A percentile compares a stretch with the other conserved stretches of the same genome.
phyloP scores from a whole-genome alignment of 2,888 invertebrate genomes.

The Acronicta alni region DNA sequence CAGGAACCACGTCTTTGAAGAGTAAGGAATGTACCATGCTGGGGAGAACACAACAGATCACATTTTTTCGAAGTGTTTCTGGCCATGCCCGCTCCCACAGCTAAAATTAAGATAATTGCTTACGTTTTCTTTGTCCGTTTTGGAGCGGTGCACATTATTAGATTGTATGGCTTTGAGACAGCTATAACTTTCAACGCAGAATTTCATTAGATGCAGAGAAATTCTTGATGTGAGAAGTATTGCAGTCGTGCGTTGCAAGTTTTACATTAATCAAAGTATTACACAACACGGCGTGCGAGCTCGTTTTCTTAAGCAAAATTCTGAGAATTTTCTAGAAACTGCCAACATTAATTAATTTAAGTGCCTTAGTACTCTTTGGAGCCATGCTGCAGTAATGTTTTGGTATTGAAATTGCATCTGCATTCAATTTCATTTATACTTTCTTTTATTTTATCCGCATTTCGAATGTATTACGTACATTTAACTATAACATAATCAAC shows the following conservation, averaged over 20 bases:
- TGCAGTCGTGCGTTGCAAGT: constrained; percentile 16
- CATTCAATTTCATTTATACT: constrained; percentile 13
- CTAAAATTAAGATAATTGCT: no score
- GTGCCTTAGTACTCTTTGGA: constrained; percentile 40
- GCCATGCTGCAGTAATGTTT: constrained; percentile 23
- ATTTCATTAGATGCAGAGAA: constrained; percentile 18
- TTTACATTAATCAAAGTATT: constrained; percentile 47
- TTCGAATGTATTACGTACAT: neutral
- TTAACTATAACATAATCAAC: no score
- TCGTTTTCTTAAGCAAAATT: constrained; percentile 23
- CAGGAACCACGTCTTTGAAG: no score
- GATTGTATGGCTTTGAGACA: neutral
- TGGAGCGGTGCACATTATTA: no score
- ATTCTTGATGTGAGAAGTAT: constrained; percentile 18
- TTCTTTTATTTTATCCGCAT: constrained; percentile 3
- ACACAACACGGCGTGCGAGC: constrained; percentile 22
- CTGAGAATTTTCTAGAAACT: constrained; percentile 49
- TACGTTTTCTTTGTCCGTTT: no score
- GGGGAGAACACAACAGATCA: no score
- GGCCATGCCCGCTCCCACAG: no score
- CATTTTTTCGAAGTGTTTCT: no score
- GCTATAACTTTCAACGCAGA: constrained; percentile 3
- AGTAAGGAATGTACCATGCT: no score
- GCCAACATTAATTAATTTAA: constrained; percentile 49
- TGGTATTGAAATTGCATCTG: constrained; percentile 25